A percentile compares a stretch with the other conserved stretches of the same genome.
phyloP scores from a whole-genome alignment of 2,797 vertebrate genomes.

The Iguana delicatissima region DNA sequence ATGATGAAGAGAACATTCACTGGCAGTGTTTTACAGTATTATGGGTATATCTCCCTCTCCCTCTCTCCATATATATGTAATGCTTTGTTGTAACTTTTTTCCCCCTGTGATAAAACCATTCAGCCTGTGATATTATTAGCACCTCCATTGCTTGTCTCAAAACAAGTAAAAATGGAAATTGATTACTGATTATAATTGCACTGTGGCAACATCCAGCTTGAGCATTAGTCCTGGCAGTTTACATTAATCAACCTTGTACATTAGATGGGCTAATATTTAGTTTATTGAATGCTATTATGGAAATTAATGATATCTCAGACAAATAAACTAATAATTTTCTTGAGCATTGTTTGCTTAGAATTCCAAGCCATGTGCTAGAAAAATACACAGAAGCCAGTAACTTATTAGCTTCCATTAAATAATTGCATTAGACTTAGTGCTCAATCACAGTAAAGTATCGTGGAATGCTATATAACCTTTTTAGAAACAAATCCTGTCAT shows the following conservation, averaged over 20 bases:
- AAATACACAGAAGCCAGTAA: not conserved
- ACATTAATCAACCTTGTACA: slow-evolving; percentile 29
- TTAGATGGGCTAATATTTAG: slow-evolving; percentile 17
- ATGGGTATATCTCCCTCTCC: not conserved
- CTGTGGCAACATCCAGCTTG: slow-evolving; percentile 16
- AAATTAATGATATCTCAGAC: slow-evolving; percentile 31
- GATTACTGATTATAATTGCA: slow-evolving; percentile 50
- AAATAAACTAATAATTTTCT: slow-evolving; percentile 29
- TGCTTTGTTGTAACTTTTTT: not conserved
- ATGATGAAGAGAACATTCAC: not conserved
- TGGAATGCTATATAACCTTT: not conserved
- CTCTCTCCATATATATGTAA: not conserved
- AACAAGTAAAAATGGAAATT: slow-evolving; percentile 45
- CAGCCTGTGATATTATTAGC: slow-evolving; percentile 27
- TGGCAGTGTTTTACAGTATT: not conserved
- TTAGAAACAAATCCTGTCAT: not conserved
- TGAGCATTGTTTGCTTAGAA: not conserved
- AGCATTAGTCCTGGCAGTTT: slow-evolving; percentile 35
- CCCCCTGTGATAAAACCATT: slow-evolving; percentile 23
- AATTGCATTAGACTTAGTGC: not conserved
- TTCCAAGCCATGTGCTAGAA: slow-evolving; percentile 30
- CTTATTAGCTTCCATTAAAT: slow-evolving; percentile 15
- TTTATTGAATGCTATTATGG: slow-evolving; percentile 24
- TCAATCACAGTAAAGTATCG: not conserved
- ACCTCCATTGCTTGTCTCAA: slow-evolving; percentile 39